These are phyloP conservation scores for Drosophila navojoa DNA, from an alignment of 1,140 invertebrate species.

Conservation along the genomic window DNA sequence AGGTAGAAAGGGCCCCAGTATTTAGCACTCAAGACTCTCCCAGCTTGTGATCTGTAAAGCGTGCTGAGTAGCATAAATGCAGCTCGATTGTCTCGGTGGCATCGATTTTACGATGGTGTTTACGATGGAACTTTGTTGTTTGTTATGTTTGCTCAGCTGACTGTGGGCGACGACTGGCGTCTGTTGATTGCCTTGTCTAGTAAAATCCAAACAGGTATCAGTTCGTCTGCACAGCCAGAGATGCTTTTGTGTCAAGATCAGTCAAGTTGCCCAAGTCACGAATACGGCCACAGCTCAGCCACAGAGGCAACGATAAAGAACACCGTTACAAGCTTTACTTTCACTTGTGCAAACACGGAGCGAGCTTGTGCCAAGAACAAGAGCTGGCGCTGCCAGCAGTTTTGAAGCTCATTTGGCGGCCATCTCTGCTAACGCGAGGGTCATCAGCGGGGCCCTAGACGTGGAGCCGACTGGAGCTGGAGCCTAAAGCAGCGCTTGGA, in stretches of 20 bases:
- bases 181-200: not conserved
- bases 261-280: conserved; percentile 25
- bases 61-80: conserved; percentile 14
- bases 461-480: conserved; percentile 30
- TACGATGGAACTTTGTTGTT: conserved; percentile 13
- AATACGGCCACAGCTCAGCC: not conserved
- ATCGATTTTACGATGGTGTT: conserved; percentile 9
- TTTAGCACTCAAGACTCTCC: no score
- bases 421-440: conserved; percentile 30
- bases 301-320: conserved; percentile 21
- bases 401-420: conserved; percentile 27
- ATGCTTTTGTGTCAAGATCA: conserved; percentile 73
- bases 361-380: conserved; percentile 49
- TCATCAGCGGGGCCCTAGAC: conserved; percentile 28
- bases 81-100: conserved; percentile 13
- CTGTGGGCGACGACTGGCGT: not conserved
- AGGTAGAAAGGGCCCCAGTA: not conserved
- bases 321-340: conserved; percentile 67
- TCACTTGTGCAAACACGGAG: conserved; percentile 74
- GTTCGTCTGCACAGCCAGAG: not conserved
- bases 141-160: conserved; percentile 30
- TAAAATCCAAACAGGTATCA: conserved; percentile 17
- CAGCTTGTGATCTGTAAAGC: not conserved
- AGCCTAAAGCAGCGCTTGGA: conserved; percentile 19
- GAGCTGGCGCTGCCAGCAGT: conserved; percentile 5